Evolutionary conservation across 2,797 vertebrate genomes (phyloP).

Genomic region (Helarctos malayanus): DNA sequence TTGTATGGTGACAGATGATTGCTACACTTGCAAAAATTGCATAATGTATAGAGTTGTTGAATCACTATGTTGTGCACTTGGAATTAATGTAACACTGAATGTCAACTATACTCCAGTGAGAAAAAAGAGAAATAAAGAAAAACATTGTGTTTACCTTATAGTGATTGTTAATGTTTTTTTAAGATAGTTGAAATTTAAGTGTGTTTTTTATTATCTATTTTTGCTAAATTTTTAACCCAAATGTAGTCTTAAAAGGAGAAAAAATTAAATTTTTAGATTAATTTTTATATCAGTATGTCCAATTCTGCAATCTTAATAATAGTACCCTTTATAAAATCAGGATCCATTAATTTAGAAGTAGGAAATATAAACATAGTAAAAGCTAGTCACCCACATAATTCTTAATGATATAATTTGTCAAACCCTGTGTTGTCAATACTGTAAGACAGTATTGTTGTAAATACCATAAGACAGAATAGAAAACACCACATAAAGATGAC

Average conservation of each 20-base stretch:
- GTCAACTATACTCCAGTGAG: neutral
- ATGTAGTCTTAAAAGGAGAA: neutral
- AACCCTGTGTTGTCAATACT: accelerated
- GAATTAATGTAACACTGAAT: neutral
- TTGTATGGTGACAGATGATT: neutral
- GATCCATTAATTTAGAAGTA: neutral
- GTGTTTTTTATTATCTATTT: neutral
- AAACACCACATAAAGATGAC: slow-evolving; percentile 58
- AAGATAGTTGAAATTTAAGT: slow-evolving; percentile 23
- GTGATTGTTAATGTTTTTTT: slow-evolving; percentile 14
- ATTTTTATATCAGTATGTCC: neutral
- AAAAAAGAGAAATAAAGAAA: neutral
- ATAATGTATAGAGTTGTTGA: neutral
- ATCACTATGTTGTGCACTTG: neutral
- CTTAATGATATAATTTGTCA: neutral
- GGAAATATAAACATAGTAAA: slow-evolving; percentile 25
- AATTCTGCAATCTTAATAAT: slow-evolving; percentile 8
- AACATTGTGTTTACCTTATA: neutral
- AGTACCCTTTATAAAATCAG: slow-evolving; percentile 4
- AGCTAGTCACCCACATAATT: neutral
- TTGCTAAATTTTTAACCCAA: neutral
- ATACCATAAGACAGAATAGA: neutral
- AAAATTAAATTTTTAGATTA: neutral
- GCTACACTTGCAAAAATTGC: neutral
- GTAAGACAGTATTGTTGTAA: neutral